Evolutionary conservation across 2,888 invertebrate species (phyloP).

Genomic region (Drosophila leonis): DNA sequence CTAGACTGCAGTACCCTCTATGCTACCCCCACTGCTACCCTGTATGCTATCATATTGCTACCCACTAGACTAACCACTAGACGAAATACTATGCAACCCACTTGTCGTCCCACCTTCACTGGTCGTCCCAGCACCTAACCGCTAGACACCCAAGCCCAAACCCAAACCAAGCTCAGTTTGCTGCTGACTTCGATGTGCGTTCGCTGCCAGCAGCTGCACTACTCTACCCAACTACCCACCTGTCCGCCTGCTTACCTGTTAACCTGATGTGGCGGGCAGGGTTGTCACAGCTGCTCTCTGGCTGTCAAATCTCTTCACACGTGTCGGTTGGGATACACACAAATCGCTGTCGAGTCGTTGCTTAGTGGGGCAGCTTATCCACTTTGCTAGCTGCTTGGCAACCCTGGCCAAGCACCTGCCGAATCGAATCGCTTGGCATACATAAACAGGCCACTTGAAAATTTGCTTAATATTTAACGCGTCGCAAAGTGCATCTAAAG

Average conservation of each 20-base stretch:
- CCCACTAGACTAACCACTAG: background rate
- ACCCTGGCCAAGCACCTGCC: slow-evolving; percentile 31
- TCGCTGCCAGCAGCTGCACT: background rate
- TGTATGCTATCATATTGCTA: slow-evolving; percentile 1
- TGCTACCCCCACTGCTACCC: background rate
- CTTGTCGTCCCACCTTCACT: background rate
- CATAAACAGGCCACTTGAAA: slow-evolving; percentile 20
- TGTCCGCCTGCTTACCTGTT: slow-evolving; percentile 2
- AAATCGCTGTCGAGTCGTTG: slow-evolving; percentile 48
- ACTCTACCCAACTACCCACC: background rate
- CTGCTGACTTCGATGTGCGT: background rate
- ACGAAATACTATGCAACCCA: background rate
- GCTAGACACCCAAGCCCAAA: background rate
- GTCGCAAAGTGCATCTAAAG: slow-evolving; percentile 60
- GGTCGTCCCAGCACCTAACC: background rate
- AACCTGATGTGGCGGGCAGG: background rate
- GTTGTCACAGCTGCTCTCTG: slow-evolving; percentile 11
- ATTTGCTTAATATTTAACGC: slow-evolving; percentile 60
- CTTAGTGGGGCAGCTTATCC: slow-evolving; percentile 72
- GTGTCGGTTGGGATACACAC: slow-evolving; percentile 13
- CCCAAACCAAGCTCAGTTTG: background rate
- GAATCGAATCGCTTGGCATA: slow-evolving; percentile 15
- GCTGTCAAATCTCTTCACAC: slow-evolving; percentile 58
- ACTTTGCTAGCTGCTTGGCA: slow-evolving; percentile 53
- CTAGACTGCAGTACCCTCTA: background rate